These are phyloP conservation scores for Artemia sp. DNA, from an alignment of 2,888 invertebrate species.

Conservation along the genomic window DNA sequence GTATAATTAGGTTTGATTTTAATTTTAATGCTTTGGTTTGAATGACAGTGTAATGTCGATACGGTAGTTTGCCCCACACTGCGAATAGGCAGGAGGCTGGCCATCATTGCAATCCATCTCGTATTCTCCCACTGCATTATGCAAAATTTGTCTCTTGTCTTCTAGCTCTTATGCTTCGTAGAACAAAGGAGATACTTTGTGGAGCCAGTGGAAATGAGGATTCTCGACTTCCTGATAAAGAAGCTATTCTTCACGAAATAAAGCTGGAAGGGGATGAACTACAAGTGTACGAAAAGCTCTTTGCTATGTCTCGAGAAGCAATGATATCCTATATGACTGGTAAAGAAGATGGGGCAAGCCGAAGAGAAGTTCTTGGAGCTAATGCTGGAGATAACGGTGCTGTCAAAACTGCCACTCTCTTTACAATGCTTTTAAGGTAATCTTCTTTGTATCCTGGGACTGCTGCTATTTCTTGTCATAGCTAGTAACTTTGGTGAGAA, in stretches of 20 bases:
- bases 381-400: neutral
- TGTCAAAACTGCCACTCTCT: constrained; percentile 8
- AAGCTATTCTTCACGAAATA: constrained; percentile 39
- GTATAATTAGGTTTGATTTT: too few species aligned
- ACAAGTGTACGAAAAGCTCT: constrained; percentile 55
- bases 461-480: too few species aligned
- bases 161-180: constrained; percentile 53
- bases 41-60: too few species aligned
- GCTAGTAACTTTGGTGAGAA: too few species aligned
- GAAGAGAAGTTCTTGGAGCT: neutral
- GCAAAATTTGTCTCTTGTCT: neutral
- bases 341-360: constrained; percentile 29
- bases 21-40: too few species aligned
- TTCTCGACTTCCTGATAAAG: constrained; percentile 44
- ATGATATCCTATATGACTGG: constrained; percentile 31
- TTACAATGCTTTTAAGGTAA: neutral
- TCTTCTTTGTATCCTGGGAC: too few species aligned
- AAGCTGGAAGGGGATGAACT: constrained; percentile 49
- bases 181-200: constrained; percentile 67
- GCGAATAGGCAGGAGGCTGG: too few species aligned
- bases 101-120: too few species aligned
- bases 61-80: too few species aligned
- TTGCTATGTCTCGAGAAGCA: constrained; percentile 33
- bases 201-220: constrained; percentile 40
- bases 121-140: neutral